A percentile compares a stretch with the other conserved stretches of the same genome.
phyloP scores from a whole-genome alignment of 2,797 vertebrate species.

The Silurus aristotelis region DNA sequence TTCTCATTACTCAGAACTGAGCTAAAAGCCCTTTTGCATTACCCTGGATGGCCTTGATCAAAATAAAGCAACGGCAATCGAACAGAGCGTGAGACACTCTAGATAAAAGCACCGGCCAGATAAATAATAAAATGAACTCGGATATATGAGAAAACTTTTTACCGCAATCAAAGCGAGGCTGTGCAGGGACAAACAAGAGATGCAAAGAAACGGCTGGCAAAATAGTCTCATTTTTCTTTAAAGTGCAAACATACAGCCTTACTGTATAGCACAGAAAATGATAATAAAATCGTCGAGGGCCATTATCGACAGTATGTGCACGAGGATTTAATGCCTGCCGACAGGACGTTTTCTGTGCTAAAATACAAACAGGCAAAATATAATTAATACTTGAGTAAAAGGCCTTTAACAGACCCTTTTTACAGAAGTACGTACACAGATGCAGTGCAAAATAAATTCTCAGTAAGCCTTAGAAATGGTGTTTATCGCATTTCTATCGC shows the following conservation, averaged over 20 bases:
- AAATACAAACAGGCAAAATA: conserved; percentile 5
- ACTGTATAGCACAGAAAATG: neutral
- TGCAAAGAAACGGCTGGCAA: neutral
- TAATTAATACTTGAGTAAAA: neutral
- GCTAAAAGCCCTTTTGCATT: conserved; percentile 18
- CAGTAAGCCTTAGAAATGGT: neutral
- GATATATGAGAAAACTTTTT: conserved; percentile 29
- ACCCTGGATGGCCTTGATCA: conserved; percentile 35
- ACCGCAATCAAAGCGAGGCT: conserved; percentile 39
- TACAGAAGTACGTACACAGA: neutral
- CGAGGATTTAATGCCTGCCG: neutral
- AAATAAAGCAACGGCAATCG: conserved; percentile 34
- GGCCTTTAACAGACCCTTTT: neutral
- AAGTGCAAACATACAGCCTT: neutral
- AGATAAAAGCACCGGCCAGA: conserved; percentile 48
- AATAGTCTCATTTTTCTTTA: neutral
- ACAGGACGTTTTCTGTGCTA: neutral
- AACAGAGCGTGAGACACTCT: conserved; percentile 40
- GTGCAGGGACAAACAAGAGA: conserved; percentile 15
- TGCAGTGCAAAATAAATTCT: neutral
- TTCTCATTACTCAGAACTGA: conserved; percentile 4
- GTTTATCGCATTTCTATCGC: neutral
- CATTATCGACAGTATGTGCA: neutral
- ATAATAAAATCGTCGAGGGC: neutral
- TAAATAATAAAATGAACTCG: conserved; percentile 47